Evolutionary conservation across 64 coral and sea anemone species (phyloP), one percentile per base, ranked within the genome.

Genomic region (Porites lutea): DNA sequence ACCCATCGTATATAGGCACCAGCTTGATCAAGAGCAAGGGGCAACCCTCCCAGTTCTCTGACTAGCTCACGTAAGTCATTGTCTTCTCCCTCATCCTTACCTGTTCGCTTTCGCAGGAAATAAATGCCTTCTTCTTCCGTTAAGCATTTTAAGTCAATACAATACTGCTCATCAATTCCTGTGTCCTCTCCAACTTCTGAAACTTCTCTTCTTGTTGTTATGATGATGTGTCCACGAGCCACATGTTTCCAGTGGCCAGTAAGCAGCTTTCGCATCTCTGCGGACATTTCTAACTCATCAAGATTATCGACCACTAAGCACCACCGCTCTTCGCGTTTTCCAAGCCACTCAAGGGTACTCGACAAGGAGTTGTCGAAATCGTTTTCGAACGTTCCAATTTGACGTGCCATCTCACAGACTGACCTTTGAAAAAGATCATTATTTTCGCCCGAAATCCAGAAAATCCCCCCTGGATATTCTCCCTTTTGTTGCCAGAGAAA

Each of bases 171-270:
- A 65, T 81, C 54, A 23, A 90, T 27, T 63, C 84, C 93, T n/a
- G 74, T 57, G 18, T 90, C 77, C 66, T 88, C 93, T 90, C 72
- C 47, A 2, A 90, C 20, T 47, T 86, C 85, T 83, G 65, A 19
- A 8, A 55, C 22, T 75, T 95, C 90, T 52, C 93, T 86, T 45
- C 93, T 90, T 23, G 93, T 91, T 49, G 93, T 95, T 27, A 95
- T 86, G 2, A 95, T 75, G 5, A 95, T 82, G 49, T 91, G 82
- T 2, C 93, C 93, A 6, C 14, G 10, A 37, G 60, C 76, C 4
- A 77, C 53, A 79, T 82, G 74, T 67, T 70, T 95, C 93, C 93
- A 95, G 11, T 82, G 69, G 3, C 93, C 93, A 78, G 51, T 60
- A 1, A 95, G 61, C 21, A 95, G 23, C 21, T 95, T 90, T 43